Evolutionary conservation across 2,888 invertebrate species (phyloP).

Genomic region (Plagodis pulveraria): DNA sequence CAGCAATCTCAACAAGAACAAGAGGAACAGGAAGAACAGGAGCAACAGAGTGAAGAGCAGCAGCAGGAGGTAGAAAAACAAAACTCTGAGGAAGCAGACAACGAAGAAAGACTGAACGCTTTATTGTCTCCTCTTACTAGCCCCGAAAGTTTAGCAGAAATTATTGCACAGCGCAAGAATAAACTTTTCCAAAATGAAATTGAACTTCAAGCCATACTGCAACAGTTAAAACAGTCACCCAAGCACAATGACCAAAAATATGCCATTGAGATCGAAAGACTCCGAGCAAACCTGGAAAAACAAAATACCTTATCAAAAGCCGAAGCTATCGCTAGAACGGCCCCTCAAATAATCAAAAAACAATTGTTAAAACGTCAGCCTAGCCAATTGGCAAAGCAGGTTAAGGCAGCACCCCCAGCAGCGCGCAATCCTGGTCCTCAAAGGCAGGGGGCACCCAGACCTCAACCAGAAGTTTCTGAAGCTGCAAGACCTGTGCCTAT

Average conservation of each 20-base stretch:
- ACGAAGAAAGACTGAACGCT: slow-evolving; percentile 29
- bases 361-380: slow-evolving; percentile 49
- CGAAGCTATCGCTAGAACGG: slow-evolving; percentile 52
- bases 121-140: slow-evolving; percentile 41
- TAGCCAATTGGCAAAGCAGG: slow-evolving; percentile 44
- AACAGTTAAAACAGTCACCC: slow-evolving; percentile 53
- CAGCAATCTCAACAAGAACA: not conserved
- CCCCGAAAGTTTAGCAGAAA: slow-evolving; percentile 39
- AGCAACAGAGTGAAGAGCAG: slow-evolving; percentile 12
- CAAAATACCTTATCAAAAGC: slow-evolving; percentile 56
- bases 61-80: slow-evolving; percentile 17
- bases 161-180: slow-evolving; percentile 40
- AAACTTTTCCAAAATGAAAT: slow-evolving; percentile 40
- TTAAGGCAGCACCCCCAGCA: slow-evolving; percentile 33
- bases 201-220: slow-evolving; percentile 39
- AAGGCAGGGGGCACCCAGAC: slow-evolving; percentile 4
- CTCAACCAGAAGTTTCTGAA: slow-evolving; percentile 46
- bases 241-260: slow-evolving; percentile 58
- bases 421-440: slow-evolving; percentile 15
- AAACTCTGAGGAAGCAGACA: slow-evolving; percentile 22
- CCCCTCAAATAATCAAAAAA: slow-evolving; percentile 50
- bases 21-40: slow-evolving; percentile 6
- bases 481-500: slow-evolving; percentile 46
- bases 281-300: slow-evolving; percentile 50
- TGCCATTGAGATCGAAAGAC: slow-evolving; percentile 55